These are phyloP conservation scores for Orthosia gothica DNA, from an alignment of 2,888 invertebrate genomes.

Conservation along the genomic window DNA sequence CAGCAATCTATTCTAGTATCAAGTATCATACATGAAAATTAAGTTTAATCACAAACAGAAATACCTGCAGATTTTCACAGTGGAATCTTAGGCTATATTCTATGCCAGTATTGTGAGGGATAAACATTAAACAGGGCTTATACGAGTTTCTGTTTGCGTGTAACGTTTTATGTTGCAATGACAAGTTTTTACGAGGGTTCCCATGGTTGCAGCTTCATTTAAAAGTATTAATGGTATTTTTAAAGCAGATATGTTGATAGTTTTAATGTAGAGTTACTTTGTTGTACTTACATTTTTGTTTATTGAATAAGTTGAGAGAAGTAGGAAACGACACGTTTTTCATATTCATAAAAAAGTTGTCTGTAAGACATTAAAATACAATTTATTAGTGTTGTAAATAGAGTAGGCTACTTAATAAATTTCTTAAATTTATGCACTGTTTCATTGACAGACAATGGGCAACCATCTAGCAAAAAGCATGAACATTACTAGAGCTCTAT, in stretches of 20 bases:
- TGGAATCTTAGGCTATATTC: no score
- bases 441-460: no score
- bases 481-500: no score
- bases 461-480: no score
- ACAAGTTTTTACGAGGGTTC: constrained; percentile 28
- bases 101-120: constrained; percentile 17
- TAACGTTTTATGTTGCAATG: constrained; percentile 32
- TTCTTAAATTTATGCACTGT: no score
- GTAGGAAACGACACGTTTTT: background rate
- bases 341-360: background rate
- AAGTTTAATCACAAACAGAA: no score
- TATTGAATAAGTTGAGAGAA: background rate
- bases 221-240: constrained; percentile 32
- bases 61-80: no score
- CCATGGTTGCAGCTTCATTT: constrained; percentile 19
- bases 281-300: background rate
- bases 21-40: no score
- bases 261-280: background rate
- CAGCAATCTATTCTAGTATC: no score
- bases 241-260: constrained; percentile 8
- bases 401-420: no score
- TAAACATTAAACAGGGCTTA: constrained; percentile 37
- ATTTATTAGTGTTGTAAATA: no score
- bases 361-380: no score
- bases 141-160: constrained; percentile 42